A percentile compares a stretch with the other conserved stretches of the same genome.
Conservation (phyloP, 2,113 vertebrate species). For the Labrus mixtus region DNA sequence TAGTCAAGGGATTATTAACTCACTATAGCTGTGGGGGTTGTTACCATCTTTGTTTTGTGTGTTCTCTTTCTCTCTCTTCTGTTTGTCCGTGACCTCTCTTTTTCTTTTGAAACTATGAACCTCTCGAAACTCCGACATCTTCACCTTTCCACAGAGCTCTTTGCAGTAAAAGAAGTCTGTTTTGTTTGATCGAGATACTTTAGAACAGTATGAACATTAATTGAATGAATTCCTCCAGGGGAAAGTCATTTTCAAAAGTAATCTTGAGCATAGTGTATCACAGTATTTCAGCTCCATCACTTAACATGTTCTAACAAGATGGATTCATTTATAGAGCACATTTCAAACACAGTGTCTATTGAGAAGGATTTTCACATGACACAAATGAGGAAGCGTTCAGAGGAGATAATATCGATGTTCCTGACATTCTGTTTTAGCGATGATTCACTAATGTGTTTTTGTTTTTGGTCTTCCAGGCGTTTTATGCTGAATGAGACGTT, state of each 20-base stretch:
- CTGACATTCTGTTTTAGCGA: neutral
- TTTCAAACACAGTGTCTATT: neutral
- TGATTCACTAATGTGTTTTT: neutral
- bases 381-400: neutral
- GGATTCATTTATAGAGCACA: neutral
- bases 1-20: too few relatives aligned
- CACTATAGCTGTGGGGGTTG: too few relatives aligned
- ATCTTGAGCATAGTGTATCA: too few relatives aligned
- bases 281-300: neutral
- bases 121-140: too few relatives aligned
- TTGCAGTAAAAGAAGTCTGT: neutral
- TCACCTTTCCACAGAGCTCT: neutral
- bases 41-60: too few relatives aligned
- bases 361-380: neutral
- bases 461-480: constrained; percentile 72
- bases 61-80: too few relatives aligned
- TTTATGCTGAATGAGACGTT: constrained; percentile 85
- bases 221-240: neutral
- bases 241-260: neutral
- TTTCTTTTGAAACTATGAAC: too few relatives aligned
- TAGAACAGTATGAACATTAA: neutral
- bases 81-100: too few relatives aligned
- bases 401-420: neutral
- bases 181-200: too few relatives aligned
- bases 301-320: neutral